Evolutionary conservation across 2,113 vertebrate species (phyloP), one percentile per base, ranked within the genome.

Genomic region (Pycnonotus jocosus): DNA sequence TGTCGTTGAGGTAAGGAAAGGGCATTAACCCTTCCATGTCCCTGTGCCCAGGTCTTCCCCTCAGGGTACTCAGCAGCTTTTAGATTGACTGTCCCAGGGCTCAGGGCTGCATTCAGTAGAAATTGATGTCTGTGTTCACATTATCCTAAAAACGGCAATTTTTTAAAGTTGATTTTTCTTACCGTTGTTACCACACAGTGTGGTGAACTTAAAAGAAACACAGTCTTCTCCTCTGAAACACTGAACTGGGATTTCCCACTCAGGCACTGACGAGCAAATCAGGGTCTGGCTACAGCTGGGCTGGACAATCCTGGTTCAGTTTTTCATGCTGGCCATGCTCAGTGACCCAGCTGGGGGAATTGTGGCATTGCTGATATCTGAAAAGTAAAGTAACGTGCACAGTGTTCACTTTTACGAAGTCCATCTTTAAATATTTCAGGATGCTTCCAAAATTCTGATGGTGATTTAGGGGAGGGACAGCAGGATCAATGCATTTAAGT

Each of bases 71-170:
- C 58, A 38, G 18, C 33, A 58, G 47, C 23, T 12, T 28, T 65
- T 48, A 51, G 19, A 61, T 44, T 70, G 4, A 6, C 10, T 57
- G 18, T 62, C 23, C 50, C 20, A 33, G 42, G 42, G 30, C 56
- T 54, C 47, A 54, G 38, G 15, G 23, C 42, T 66, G 23, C 57
- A 33, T 61, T 83, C 42, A 54, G 13, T 50, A 82, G 37, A 37
- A 71, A 79, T 12, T 35, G 28, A 37, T n/a, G 38, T 33, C 23
- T 81, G 23, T 65, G 44, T 90, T 90, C 48, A 35, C 11, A 15
- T 27, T 79, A 33, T 19, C 23, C 27, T 47, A 47, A 65, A 68
- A 66, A 1, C 0, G 0, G 14, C 14, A 5, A 22, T 6, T 70
- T 80, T 62, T 31, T 0, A 4, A 62, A 64, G 27, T n/a, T 53